phyloP scores from a whole-genome alignment of 2,888 invertebrate species.

The Ophion ellenae region DNA sequence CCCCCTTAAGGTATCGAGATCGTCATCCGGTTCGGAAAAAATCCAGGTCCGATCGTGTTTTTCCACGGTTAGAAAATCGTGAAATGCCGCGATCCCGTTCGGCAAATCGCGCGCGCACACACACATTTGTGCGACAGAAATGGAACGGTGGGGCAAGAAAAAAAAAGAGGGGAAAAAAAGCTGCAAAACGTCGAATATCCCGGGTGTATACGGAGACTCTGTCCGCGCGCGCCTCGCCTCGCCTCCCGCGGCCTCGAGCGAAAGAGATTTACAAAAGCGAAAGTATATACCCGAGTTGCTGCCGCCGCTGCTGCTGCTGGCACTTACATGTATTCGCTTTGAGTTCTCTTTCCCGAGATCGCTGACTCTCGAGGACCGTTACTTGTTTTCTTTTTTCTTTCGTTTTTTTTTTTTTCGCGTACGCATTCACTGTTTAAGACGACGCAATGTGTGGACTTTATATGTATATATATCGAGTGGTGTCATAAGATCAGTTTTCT shows the following conservation, averaged over 20 bases:
- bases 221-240: not conserved
- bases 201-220: not conserved
- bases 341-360: slow-evolving; percentile 48
- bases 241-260: slow-evolving; percentile 41
- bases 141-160: not conserved
- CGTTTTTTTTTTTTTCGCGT: slow-evolving; percentile 15
- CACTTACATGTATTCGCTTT: slow-evolving; percentile 8
- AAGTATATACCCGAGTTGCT: slow-evolving; percentile 38
- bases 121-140: not conserved
- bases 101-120: slow-evolving; percentile 15
- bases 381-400: not conserved
- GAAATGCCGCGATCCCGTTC: slow-evolving; percentile 49
- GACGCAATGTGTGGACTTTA: too few relatives aligned
- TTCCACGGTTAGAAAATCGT: slow-evolving; percentile 11
- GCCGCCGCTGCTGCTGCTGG: not conserved
- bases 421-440: not conserved
- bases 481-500: not conserved
- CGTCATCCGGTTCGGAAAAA: not conserved
- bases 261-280: slow-evolving; percentile 61
- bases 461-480: too few relatives aligned
- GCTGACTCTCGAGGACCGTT: slow-evolving; percentile 45
- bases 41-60: slow-evolving; percentile 10
- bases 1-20: not conserved
- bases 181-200: slow-evolving; percentile 8
- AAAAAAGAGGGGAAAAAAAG: slow-evolving; percentile 1